phyloP scores from a whole-genome alignment of 2,888 invertebrate species.

The Glyphotaelius pellucidus region DNA sequence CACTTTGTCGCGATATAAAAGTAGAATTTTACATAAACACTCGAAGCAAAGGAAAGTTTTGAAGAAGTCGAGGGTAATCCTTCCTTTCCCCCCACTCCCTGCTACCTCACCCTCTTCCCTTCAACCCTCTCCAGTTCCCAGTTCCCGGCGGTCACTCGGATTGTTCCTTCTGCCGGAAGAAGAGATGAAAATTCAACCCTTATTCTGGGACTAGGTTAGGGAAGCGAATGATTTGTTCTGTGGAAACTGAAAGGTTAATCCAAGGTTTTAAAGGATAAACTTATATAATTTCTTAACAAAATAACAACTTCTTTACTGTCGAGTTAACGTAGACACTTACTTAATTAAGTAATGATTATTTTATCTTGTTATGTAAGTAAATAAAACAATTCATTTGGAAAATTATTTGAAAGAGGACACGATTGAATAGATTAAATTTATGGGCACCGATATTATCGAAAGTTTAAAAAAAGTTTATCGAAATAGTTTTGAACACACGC shows the following conservation, averaged over 20 bases:
- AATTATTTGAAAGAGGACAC: too few species aligned
- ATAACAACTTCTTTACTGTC: not conserved
- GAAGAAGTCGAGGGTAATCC: conserved; percentile 53
- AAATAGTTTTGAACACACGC: too few species aligned
- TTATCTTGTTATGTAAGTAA: not conserved
- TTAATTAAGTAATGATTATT: not conserved
- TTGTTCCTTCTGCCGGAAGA: conserved; percentile 46
- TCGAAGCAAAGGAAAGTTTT: conserved; percentile 56
- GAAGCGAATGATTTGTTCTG: conserved; percentile 32
- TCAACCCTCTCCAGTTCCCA: not conserved
- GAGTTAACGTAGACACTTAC: not conserved
- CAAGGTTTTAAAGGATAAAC: conserved; percentile 2
- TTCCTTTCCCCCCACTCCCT: not conserved
- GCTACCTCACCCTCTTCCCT: not conserved
- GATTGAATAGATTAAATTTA: too few species aligned
- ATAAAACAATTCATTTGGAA: too few species aligned
- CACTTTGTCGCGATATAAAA: conserved; percentile 63
- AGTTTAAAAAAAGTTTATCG: too few species aligned
- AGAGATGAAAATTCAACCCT: conserved; percentile 29
- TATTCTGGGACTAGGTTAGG: conserved; percentile 34
- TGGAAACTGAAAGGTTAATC: conserved; percentile 21
- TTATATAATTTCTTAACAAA: not conserved
- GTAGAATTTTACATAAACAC: conserved; percentile 65
- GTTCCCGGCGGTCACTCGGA: conserved; percentile 17
- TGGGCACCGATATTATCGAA: too few species aligned